Evolutionary conservation across 2,113 vertebrate genomes (phyloP), one percentile per base, ranked within the genome.

Genomic region (Axis porcinus): DNA sequence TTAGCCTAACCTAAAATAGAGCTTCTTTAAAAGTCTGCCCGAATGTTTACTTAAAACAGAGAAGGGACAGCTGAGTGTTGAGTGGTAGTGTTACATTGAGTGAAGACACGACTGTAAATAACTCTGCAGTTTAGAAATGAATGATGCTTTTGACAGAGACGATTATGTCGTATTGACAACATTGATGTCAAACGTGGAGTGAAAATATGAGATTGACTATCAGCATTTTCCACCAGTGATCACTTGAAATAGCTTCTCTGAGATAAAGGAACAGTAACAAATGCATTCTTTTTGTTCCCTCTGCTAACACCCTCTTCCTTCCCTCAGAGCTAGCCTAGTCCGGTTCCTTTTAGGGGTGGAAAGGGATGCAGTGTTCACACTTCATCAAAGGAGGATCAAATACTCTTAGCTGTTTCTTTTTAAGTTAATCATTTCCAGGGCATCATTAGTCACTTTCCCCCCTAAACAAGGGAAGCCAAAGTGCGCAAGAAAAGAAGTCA

Each of bases 361-460:
- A 98, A 98, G 94, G 94, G 55, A 43, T 96, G 94, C 97, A 97
- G 95, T 98, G 97, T 98, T 99, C 98, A 97, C 98, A 98, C 97
- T 98, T 99, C 96, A 98, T 99, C 98, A 98, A 98, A 98, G 76
- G 96, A 98, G 84, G 97, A 98, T 98, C 97, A 98, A 99, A 98
- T 97, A 97, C 78, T 97, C 97, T 97, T 97, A 98, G 97, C 93
- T 95, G 85, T 96, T 97, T 86, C 98, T 98, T 97, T 98, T 96
- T 10, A 97, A 98, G 97, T 97, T 98, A 98, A 98, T 98, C 33
- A 25, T 89, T 99, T 98, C 98, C 98, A 99, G 98, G 97, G 74
- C 90, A 94, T 97, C 91, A 93, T 98, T 98, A 98, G 89, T 91
- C 64, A 97, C 97, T 97, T 95, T 94, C 17, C 27, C 30, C 54